Conservation (phyloP, 1,140 invertebrate species). For the Mamestra configurata region DNA sequence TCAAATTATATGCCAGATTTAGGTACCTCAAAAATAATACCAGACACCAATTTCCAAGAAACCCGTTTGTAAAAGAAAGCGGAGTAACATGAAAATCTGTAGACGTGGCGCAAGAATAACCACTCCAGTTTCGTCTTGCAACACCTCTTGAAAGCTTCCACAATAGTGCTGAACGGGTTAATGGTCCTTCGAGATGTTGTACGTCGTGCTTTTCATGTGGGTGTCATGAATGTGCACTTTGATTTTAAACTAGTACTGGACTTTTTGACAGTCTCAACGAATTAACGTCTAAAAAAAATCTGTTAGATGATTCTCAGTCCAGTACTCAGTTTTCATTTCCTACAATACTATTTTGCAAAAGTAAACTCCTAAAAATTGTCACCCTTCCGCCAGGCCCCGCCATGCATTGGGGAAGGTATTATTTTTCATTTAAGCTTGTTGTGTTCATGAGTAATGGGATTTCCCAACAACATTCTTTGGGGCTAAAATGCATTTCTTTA, state of each 20-base stretch:
- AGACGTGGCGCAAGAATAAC: neutral
- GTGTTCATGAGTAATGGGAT: slow-evolving; percentile 4
- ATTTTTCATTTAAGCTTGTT: neutral
- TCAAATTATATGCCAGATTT: neutral
- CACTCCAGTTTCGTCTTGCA: neutral
- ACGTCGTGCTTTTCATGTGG: neutral
- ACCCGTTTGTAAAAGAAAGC: neutral
- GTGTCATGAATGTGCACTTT: neutral
- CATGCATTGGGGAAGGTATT: neutral
- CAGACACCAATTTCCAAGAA: neutral
- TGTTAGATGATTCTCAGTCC: too few relatives aligned
- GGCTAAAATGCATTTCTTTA: neutral
- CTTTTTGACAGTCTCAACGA: too few relatives aligned
- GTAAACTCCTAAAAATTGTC: neutral
- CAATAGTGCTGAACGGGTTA: neutral
- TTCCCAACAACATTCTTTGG: neutral
- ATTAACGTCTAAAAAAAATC: too few relatives aligned
- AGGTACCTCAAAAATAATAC: neutral
- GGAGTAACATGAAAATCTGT: neutral
- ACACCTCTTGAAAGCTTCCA: neutral
- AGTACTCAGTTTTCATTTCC: neutral
- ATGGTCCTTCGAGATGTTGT: neutral
- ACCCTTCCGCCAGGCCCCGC: neutral
- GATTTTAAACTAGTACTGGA: neutral
- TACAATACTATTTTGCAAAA: neutral